phyloP scores from a whole-genome alignment of 2,113 vertebrate species.

The Lutjanus erythropterus region DNA sequence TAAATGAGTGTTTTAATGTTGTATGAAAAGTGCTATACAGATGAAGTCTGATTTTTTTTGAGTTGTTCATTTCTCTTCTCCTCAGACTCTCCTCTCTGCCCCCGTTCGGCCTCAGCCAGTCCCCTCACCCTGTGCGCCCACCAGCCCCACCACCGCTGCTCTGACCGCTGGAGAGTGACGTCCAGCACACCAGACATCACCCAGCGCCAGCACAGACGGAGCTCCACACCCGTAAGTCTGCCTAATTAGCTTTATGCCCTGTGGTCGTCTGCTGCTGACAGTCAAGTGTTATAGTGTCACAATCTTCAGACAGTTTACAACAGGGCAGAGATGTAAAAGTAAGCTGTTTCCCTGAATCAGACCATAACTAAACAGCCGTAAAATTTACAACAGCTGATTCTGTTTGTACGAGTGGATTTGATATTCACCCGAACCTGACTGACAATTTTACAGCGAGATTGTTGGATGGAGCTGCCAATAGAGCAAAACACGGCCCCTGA shows the following conservation, averaged over 20 bases:
- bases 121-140: conserved; percentile 90
- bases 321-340: background rate
- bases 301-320: background rate
- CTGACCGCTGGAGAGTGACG: conserved; percentile 87
- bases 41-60: too few species aligned
- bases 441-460: background rate
- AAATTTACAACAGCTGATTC: conserved; percentile 11
- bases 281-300: background rate
- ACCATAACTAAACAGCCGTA: background rate
- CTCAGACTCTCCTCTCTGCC: conserved; percentile 91
- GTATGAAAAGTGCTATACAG: too few species aligned
- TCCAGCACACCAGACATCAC: conserved; percentile 89
- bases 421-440: background rate
- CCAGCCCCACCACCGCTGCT: conserved; percentile 89
- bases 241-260: too few species aligned
- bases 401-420: background rate
- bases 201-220: conserved; percentile 83
- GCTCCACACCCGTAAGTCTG: conserved; percentile 88
- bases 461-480: background rate
- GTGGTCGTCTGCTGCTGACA: background rate
- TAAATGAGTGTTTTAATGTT: too few species aligned
- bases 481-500: background rate
- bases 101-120: conserved; percentile 94
- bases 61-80: background rate
- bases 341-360: background rate